Evolutionary conservation across 2,888 invertebrate genomes (phyloP).

Genomic region (Stenodema calcarata): DNA sequence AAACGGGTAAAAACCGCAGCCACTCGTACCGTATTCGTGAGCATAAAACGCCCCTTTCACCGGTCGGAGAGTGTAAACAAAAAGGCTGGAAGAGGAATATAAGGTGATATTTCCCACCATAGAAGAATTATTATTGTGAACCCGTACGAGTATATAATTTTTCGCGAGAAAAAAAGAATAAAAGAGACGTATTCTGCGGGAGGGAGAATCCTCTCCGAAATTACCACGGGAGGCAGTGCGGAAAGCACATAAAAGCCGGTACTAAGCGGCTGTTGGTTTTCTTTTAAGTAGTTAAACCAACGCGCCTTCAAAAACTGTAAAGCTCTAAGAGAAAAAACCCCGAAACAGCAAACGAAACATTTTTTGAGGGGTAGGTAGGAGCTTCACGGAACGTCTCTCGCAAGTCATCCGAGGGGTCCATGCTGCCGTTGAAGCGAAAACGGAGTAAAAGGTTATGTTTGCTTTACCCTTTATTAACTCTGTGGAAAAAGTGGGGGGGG

Average conservation of each 20-base stretch:
- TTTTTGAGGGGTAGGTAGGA: background rate
- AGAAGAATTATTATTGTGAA: slow-evolving; percentile 17
- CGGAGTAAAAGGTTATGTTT: slow-evolving; percentile 48
- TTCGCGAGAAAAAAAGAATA: background rate
- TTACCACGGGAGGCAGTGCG: slow-evolving; percentile 31
- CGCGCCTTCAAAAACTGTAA: slow-evolving; percentile 48
- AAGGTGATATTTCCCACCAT: background rate
- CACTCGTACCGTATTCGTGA: background rate
- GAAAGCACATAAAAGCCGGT: slow-evolving; percentile 47
- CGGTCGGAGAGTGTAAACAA: background rate
- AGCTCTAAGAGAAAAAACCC: slow-evolving; percentile 11
- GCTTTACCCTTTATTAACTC: slow-evolving; percentile 45
- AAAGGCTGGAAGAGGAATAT: background rate
- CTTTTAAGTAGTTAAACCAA: slow-evolving; percentile 50
- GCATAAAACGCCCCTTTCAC: slow-evolving; percentile 18
- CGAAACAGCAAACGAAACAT: background rate
- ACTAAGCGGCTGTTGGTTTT: slow-evolving; percentile 48
- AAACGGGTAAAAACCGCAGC: slow-evolving; percentile 8
- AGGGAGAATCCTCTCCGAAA: background rate
- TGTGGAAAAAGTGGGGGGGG: background rate
- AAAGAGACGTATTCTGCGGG: background rate
- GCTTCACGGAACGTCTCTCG: background rate
- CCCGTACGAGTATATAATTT: background rate
- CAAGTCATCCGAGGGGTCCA: background rate
- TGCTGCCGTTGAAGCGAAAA: background rate